Conservation (phyloP, 2,888 invertebrate species). For the Diaprepes abbreviatus region DNA sequence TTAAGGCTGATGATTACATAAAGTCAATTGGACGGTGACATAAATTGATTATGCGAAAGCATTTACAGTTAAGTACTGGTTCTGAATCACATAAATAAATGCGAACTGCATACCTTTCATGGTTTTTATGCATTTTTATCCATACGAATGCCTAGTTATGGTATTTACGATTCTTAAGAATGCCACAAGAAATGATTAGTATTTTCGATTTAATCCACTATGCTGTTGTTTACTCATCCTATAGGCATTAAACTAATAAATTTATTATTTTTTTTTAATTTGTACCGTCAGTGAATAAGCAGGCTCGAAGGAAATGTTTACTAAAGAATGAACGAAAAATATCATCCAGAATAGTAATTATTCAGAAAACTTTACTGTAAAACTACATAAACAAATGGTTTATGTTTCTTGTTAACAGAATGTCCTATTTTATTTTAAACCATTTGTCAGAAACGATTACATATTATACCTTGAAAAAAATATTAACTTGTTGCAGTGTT, state of each 20-base stretch:
- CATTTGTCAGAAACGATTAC: slow-evolving; percentile 1
- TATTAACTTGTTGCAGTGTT: neutral
- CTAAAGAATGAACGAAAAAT: neutral
- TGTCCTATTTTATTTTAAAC: neutral
- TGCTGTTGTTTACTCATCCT: too few relatives aligned
- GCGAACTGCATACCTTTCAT: slow-evolving; percentile 1
- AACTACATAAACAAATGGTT: neutral
- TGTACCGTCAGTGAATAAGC: too few relatives aligned
- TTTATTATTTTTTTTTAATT: too few relatives aligned
- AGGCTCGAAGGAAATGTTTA: too few relatives aligned
- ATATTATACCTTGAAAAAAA: neutral
- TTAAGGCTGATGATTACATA: neutral
- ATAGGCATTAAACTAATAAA: too few relatives aligned
- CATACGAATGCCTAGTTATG: neutral
- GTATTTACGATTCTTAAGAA: neutral
- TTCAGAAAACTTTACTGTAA: slow-evolving; percentile 5
- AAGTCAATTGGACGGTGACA: neutral
- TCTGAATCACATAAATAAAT: slow-evolving; percentile 13
- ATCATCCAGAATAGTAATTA: neutral
- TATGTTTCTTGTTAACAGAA: neutral
- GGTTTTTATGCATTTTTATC: slow-evolving; percentile 3
- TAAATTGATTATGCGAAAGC: slow-evolving; percentile 17
- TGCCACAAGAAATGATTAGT: neutral
- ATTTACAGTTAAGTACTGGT: slow-evolving; percentile 13
- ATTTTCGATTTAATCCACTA: too few relatives aligned